Evolutionary conservation across 2,113 vertebrate genomes (phyloP), one percentile per base, ranked within the genome.

Genomic region (Nanger granti): DNA sequence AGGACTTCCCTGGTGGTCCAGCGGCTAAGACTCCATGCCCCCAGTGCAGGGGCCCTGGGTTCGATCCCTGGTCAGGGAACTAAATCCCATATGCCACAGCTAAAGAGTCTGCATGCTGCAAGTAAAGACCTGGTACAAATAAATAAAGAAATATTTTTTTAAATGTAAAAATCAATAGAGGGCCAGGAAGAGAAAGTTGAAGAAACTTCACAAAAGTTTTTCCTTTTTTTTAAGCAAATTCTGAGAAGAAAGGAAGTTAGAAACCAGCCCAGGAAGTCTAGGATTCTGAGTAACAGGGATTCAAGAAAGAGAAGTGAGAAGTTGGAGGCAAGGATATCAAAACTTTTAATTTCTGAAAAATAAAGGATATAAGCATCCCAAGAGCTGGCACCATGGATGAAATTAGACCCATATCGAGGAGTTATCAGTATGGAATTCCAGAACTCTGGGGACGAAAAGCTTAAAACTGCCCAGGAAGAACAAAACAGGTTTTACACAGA

Each of bases 251-350:
- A 34, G 69, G 60, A 64, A 92, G 22, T 22, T n/a, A n/a, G 91
- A 37, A 73, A 31, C n/a, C 91, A 91, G 80, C 10, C 73, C 93
- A 11, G 64, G 83, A 91, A 57, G 60, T 2, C 29, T 49, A 12
- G 49, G 62, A 49, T 37, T 41, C 7, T 82, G 87, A 57, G 89
- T 62, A 26, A 84, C 1, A 8, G 49, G 24, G 37, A 9, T 64
- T 94, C 57, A 59, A 64, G 83, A 86, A 93, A 93, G 93, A 86
- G 93, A 96, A 96, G 93, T 34, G 34, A 93, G 64, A 28, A 90
- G n/a, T 73, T 0, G 5, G 49, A 93, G 17, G 73, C 29, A 76
- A 93, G 57, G 92, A 97, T 93, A 41, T 29, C 52, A 9, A 85
- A 88, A 26, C 54, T 41, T 76, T 24, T 9, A 84, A 8, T 59